Conservation (phyloP, 2,797 vertebrate species). For the Todus mexicanus region DNA sequence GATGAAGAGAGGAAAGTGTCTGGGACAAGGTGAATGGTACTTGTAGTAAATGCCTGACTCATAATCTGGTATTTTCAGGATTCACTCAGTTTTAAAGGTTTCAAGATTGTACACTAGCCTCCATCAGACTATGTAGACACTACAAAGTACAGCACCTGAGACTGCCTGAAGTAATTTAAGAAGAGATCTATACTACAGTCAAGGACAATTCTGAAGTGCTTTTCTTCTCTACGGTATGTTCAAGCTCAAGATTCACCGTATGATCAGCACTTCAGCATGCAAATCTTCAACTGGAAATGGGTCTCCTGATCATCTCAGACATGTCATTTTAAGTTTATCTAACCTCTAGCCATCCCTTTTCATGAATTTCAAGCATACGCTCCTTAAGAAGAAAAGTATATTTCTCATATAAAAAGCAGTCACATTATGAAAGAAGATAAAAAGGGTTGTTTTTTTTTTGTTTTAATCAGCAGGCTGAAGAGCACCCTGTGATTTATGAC, state of each 20-base stretch:
- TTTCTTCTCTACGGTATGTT: background rate
- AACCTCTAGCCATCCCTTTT: background rate
- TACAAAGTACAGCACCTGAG: background rate
- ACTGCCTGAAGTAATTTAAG: background rate
- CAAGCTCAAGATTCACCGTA: background rate
- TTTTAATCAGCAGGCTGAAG: background rate
- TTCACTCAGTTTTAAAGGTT: background rate
- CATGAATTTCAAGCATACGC: background rate
- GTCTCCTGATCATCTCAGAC: background rate
- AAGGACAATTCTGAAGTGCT: background rate
- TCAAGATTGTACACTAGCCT: background rate
- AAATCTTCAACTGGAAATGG: background rate
- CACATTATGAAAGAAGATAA: background rate
- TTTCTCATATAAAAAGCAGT: background rate
- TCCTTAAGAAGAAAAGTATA: background rate
- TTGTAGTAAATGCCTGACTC: background rate
- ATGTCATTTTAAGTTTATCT: background rate
- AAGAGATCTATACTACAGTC: background rate
- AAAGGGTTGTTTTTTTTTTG: background rate
- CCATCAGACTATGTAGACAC: background rate
- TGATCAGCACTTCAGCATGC: background rate
- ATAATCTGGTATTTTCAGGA: background rate
- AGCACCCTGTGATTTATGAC: background rate
- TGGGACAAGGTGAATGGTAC: background rate
- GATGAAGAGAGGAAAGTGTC: background rate